Evolutionary conservation across 2,797 vertebrate genomes (phyloP), one percentile per base, ranked within the genome.

Genomic region (Limosa lapponica): DNA sequence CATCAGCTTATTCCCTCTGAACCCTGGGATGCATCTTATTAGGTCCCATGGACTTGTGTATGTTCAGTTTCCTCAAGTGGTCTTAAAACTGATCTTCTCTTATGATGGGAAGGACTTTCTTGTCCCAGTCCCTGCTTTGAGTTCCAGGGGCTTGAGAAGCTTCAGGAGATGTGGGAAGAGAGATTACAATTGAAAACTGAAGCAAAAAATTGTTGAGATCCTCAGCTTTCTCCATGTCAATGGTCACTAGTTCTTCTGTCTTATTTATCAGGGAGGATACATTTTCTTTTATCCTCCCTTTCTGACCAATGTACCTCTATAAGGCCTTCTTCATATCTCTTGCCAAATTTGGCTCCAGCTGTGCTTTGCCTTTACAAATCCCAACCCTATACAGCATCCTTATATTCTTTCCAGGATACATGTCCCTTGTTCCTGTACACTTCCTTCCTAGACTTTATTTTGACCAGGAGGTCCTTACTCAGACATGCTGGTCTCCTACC

Each of bases 261-360:
- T 70, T 61, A 46, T 61, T 70, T 80, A 46, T 41, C 0, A 10
- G 0, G 1, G 3, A 8, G 2, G 1, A 41, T 49, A 24, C 3
- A 11, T 39, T 48, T 41, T 36, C 17, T 82, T 55, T 23, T 27
- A 18, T 34, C 22, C 71, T 88, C 4, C 25, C 8, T 81, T 81
- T 66, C 36, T 61, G 20, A 54, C 13, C 10, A 16, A 10, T 2
- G 2, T 41, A 41, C 32, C 14, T 75, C 10, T 25, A 41, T 37
- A 88, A 81, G 4, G 4, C n/a, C 37, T 10, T 87, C 8, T 54
- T 64, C n/a, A 55, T 3, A 46, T 12, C 7, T n/a, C 7, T 51
- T 66, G 6, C 10, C 16, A 66, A 51, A 69, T 69, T 43, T 1
- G 14, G 16, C 22, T 66, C n/a, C 25, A 66, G 16, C 27, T 46